Evolutionary conservation across 2,888 invertebrate genomes (phyloP).

Genomic region (Sthenelais limicola): DNA sequence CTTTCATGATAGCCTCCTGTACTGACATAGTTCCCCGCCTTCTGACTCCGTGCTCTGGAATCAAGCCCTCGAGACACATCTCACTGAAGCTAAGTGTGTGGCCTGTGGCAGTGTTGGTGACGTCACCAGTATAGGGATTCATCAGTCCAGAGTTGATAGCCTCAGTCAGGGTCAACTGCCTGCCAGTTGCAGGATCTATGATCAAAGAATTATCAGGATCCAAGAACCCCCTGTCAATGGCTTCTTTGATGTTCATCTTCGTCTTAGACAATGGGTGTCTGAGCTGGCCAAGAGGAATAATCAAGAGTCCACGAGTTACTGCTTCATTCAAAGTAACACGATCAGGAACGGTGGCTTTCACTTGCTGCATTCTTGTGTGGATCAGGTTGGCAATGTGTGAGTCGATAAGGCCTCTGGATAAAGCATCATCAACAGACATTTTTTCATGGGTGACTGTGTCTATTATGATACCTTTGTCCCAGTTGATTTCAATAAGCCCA

Average conservation of each 20-base stretch:
- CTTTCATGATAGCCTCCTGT: constrained; percentile 83
- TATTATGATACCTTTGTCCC: constrained; percentile 73
- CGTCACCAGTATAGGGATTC: constrained; percentile 86
- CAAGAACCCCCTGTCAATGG: constrained; percentile 70
- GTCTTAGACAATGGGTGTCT: constrained; percentile 51
- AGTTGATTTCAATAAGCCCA: constrained; percentile 80
- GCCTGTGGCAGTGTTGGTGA: constrained; percentile 78
- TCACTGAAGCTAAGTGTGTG: constrained; percentile 84
- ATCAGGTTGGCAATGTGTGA: constrained; percentile 73
- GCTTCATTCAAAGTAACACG: constrained; percentile 54
- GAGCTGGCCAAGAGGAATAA: constrained; percentile 52
- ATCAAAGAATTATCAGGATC: constrained; percentile 54
- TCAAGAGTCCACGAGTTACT: constrained; percentile 51
- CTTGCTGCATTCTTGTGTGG: constrained; percentile 44
- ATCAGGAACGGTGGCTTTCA: constrained; percentile 4
- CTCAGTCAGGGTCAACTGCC: constrained; percentile 86
- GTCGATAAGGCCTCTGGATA: constrained; percentile 90
- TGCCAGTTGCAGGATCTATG: constrained; percentile 79
- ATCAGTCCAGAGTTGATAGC: constrained; percentile 91
- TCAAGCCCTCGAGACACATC: constrained; percentile 76
- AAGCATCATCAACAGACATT: constrained; percentile 90
- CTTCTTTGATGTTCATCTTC: constrained; percentile 86
- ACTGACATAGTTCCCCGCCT: constrained; percentile 81
- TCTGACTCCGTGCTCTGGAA: constrained; percentile 76
- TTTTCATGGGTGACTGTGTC: constrained; percentile 79